A percentile compares a stretch with the other conserved stretches of the same genome.
Conservation (phyloP, 2,797 vertebrate genomes). For the Lagorchestes hirsutus region DNA sequence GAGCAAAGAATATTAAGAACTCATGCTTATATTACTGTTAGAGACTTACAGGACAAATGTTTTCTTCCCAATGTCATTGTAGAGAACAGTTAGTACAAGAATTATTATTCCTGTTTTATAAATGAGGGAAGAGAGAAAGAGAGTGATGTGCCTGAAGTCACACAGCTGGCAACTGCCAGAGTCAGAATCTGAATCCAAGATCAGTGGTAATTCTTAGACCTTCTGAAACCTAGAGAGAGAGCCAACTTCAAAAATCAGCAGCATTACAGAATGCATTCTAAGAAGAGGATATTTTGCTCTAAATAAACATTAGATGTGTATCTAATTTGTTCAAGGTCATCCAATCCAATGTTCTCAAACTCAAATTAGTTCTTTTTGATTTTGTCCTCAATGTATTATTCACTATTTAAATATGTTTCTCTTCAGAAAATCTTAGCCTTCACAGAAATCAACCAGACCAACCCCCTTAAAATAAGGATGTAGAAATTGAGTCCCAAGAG, state of each 20-base stretch:
- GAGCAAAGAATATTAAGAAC: not conserved
- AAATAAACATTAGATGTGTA: not conserved
- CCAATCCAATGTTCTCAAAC: not conserved
- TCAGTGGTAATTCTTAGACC: not conserved
- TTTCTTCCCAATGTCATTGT: not conserved
- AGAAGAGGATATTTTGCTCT: not conserved
- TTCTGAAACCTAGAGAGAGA: not conserved
- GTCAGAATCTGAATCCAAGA: not conserved
- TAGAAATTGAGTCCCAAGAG: not conserved
- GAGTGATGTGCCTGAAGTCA: not conserved
- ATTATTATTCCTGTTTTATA: not conserved
- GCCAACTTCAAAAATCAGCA: not conserved
- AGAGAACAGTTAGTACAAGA: not conserved
- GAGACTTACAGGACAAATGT: not conserved
- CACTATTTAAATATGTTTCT: not conserved
- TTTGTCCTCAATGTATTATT: not conserved
- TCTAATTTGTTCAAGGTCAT: not conserved
- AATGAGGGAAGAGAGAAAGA: not conserved
- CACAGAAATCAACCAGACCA: not conserved
- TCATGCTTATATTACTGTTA: not conserved
- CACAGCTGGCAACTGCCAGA: not conserved
- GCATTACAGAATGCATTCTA: not conserved
- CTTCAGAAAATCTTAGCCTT: not conserved
- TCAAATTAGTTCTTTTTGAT: not conserved
- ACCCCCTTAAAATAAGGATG: not conserved